Evolutionary conservation across 2,888 invertebrate genomes (phyloP).

Genomic region (Stratiomys singularior): DNA sequence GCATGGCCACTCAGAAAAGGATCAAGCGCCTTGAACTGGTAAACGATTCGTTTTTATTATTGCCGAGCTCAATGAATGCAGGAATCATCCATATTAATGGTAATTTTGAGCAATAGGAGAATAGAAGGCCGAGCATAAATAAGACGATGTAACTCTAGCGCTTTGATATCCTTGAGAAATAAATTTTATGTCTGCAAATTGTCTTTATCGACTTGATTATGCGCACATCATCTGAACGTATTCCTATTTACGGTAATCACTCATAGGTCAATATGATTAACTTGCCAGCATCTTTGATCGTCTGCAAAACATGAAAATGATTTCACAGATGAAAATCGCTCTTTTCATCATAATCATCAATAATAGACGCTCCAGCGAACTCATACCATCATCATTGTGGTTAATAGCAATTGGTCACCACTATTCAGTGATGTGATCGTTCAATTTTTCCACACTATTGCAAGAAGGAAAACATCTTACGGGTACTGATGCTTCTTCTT

Average conservation of each 20-base stretch:
- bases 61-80: no score
- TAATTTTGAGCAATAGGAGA: no score
- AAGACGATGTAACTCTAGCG: no score
- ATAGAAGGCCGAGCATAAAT: no score
- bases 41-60: no score
- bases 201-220: neutral
- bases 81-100: no score
- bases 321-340: conserved; percentile 10
- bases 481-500: no score
- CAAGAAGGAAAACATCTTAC: neutral
- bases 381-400: neutral
- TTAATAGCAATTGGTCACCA: conserved; percentile 11
- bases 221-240: neutral
- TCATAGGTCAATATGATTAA: conserved; percentile 34
- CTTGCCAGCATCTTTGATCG: neutral
- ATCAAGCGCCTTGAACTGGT: no score
- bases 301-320: neutral
- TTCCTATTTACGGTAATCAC: neutral
- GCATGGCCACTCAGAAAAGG: no score
- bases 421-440: conserved; percentile 1
- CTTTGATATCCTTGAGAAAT: neutral
- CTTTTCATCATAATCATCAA: neutral
- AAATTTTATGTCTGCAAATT: conserved; percentile 24
- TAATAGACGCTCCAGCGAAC: neutral
- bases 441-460: neutral